These are phyloP conservation scores for Bufo gargarizans DNA, from an alignment of 2,113 vertebrate genomes.

Conservation along the genomic window DNA sequence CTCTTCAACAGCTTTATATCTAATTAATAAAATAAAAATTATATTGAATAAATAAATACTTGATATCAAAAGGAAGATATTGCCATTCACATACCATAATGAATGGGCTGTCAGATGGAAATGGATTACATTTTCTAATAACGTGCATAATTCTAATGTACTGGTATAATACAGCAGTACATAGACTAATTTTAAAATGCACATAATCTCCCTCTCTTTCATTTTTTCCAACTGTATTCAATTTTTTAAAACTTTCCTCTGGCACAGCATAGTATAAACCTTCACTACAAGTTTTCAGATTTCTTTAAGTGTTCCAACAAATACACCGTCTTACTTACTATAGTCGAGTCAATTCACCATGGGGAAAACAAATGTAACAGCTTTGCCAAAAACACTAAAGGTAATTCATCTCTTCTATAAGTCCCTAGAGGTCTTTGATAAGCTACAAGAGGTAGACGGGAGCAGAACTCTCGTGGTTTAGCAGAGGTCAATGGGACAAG, in stretches of 20 bases:
- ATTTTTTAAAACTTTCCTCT: not conserved
- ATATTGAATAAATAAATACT: too few relatives aligned
- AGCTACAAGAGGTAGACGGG: conserved; percentile 8
- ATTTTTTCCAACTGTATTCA: not conserved
- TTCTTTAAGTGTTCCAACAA: conserved; percentile 14
- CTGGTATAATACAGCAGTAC: too few relatives aligned
- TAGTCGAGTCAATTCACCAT: not conserved
- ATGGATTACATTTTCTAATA: too few relatives aligned
- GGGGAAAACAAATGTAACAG: conserved; percentile 16
- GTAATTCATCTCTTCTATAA: conserved; percentile 34
- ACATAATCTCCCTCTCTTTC: too few relatives aligned
- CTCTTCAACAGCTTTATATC: too few relatives aligned
- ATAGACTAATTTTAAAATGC: too few relatives aligned
- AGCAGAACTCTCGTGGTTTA: conserved; percentile 15
- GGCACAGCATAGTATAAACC: not conserved
- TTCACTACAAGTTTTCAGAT: not conserved
- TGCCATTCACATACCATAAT: too few relatives aligned
- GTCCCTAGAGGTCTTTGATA: conserved; percentile 20
- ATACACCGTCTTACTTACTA: conserved; percentile 2
- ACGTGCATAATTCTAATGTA: too few relatives aligned
- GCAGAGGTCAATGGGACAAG: conserved; percentile 46
- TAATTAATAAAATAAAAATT: too few relatives aligned
- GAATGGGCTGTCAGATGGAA: too few relatives aligned
- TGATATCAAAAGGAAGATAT: too few relatives aligned
- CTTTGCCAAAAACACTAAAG: conserved; percentile 18